These are phyloP conservation scores for Chlorops oryzae DNA, from an alignment of 1,140 invertebrate genomes.

Conservation along the genomic window DNA sequence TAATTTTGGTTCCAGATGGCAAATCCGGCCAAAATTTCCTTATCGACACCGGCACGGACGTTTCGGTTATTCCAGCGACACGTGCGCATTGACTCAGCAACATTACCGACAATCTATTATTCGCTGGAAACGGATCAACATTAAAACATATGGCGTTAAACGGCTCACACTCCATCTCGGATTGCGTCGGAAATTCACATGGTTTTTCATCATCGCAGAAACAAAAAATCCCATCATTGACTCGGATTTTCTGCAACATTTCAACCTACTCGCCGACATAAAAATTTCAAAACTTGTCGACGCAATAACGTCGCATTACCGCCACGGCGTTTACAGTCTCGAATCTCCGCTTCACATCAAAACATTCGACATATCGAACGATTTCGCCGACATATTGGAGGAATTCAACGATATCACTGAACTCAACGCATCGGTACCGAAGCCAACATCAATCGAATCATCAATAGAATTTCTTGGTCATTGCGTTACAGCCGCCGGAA, in stretches of 20 bases:
- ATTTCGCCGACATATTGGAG: too few relatives aligned
- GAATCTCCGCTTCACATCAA: too few relatives aligned
- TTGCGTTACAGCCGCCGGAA: neutral
- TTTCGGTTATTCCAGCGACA: conserved; percentile 19
- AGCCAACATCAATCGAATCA: neutral
- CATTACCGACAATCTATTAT: neutral
- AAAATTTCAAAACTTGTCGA: too few relatives aligned
- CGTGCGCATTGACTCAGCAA: too few relatives aligned
- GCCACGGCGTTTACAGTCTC: neutral
- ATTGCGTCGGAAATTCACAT: conserved; percentile 35
- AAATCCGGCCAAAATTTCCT: conserved; percentile 5
- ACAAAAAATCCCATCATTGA: conserved; percentile 44
- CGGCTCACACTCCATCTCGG: conserved; percentile 33
- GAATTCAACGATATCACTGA: neutral
- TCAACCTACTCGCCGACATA: conserved; percentile 30
- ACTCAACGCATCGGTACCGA: neutral
- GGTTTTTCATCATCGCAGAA: conserved; percentile 47
- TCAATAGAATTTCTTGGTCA: conserved; percentile 1
- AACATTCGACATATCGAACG: too few relatives aligned
- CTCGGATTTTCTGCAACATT: conserved; percentile 42
- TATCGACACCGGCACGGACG: too few relatives aligned
- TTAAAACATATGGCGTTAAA: conserved; percentile 38
- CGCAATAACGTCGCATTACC: neutral
- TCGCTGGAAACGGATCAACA: conserved; percentile 28
- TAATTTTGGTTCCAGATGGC: neutral